Conservation (phyloP, 2,797 vertebrate genomes). For the Falco naumanni region DNA sequence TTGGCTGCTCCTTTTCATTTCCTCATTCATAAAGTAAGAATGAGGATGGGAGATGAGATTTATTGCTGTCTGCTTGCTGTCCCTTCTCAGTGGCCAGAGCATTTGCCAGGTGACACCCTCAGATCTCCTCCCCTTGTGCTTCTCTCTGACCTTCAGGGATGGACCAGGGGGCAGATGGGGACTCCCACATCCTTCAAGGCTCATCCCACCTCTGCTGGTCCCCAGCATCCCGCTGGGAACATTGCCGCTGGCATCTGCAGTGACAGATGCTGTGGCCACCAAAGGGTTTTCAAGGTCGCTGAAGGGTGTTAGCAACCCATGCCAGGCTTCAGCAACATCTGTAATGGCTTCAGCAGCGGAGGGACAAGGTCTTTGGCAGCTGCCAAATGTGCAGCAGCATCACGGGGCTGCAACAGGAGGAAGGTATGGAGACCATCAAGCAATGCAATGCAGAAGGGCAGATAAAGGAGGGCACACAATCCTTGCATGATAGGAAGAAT, state of each 20-base stretch:
- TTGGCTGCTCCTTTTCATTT: neutral
- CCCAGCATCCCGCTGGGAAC: rapidly evolving
- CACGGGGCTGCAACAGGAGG: neutral
- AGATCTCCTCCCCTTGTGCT: neutral
- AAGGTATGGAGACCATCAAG: neutral
- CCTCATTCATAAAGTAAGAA: neutral
- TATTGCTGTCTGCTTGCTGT: neutral
- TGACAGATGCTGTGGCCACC: neutral
- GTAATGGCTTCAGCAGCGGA: neutral
- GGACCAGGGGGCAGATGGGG: neutral
- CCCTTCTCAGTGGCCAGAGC: neutral
- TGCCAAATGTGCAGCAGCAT: neutral
- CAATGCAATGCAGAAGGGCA: neutral
- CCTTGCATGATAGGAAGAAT: neutral
- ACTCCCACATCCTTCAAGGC: neutral
- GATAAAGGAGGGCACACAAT: neutral
- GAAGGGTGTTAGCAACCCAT: neutral
- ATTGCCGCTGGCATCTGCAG: neutral
- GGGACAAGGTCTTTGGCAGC: neutral
- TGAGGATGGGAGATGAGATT: neutral
- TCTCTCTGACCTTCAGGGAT: neutral
- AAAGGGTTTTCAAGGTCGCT: neutral
- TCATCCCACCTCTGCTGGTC: rapidly evolving
- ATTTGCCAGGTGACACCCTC: neutral
- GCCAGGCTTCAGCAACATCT: neutral